Conservation (phyloP, 2,113 vertebrate species). For the Paratilapia polleni region DNA sequence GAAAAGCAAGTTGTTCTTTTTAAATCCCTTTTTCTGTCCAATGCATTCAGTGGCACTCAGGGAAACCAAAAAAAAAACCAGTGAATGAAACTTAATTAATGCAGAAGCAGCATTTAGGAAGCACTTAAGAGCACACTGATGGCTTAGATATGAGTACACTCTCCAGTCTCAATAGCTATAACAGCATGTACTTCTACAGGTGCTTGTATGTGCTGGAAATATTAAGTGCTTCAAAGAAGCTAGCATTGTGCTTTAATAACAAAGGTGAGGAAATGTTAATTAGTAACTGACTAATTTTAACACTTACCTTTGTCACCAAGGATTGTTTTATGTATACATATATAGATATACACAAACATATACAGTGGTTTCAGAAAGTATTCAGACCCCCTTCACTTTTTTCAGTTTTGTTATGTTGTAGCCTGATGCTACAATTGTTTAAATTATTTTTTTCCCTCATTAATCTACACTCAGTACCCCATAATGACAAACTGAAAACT, state of each 20-base stretch:
- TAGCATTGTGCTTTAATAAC: neutral
- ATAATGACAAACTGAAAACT: too few relatives aligned
- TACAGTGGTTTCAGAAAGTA: too few relatives aligned
- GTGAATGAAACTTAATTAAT: conserved; percentile 60
- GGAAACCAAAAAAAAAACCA: neutral
- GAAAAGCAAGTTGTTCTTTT: conserved; percentile 8
- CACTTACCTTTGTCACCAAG: neutral
- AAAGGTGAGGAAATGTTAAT: neutral
- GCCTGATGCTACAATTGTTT: too few relatives aligned
- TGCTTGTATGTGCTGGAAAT: conserved; percentile 32
- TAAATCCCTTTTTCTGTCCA: neutral
- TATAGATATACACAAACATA: too few relatives aligned
- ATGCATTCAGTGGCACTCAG: conserved; percentile 38
- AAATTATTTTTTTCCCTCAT: too few relatives aligned
- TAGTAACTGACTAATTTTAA: neutral
- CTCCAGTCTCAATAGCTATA: conserved; percentile 30
- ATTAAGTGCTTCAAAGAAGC: conserved; percentile 6
- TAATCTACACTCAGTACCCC: too few relatives aligned
- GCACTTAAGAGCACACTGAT: conserved; percentile 51
- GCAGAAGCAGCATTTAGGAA: conserved; percentile 50
- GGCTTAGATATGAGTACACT: conserved; percentile 18
- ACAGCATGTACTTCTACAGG: conserved; percentile 31
- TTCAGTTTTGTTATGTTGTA: too few relatives aligned
- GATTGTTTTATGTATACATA: too few relatives aligned
- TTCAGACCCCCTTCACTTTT: too few relatives aligned